Evolutionary conservation across 1,140 invertebrate species (phyloP), one percentile per base, ranked within the genome.

Genomic region (Cherax quadricarinatus): DNA sequence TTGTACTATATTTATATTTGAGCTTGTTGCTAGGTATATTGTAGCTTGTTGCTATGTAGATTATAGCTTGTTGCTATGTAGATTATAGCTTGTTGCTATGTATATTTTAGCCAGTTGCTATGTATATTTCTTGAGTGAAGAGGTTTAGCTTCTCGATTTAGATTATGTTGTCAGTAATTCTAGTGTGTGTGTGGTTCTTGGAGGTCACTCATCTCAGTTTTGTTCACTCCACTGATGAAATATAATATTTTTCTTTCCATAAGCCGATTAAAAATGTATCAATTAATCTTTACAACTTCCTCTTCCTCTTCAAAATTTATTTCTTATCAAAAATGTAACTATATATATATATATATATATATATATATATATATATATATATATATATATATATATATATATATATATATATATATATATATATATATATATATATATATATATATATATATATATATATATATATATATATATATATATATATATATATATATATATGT

Each of bases 321-420:
- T 75, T 30, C 24, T 66, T 66, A 30, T 75, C 24, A 5, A 1
- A 53, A n/a, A 82, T 57, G 10, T n/a, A 51, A 12, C 12, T 57
- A 9, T 57, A 53, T 57, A 53, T 57, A 82, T 57, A 57, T 57
- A 82, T 53, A 82, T 24, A 24, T 82, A 82, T 57, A 82, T 57
- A 57, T 57, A 82, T 24, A 57, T 57, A 82, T 57, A 51, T 57
- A 82, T 57, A 51, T 57, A 49, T 57, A 81, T 57, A 57, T 81
- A 81, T 81, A 57, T 81, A 81, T 81, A 57, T 81, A 81, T 81
- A 57, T 57, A 82, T 57, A 82, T 57, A 51, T 57, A 82, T 57
- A 82, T 57, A 82, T 57, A 82, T 73, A 73, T 30, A 30, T n/a
- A n/a, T 24, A 30, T 10, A 24, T 24, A 73, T 73, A 66, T 66